Base-by-base conservation (phyloP, 2,888 invertebrate species). In the Caenorhabditis plicata region DNA sequence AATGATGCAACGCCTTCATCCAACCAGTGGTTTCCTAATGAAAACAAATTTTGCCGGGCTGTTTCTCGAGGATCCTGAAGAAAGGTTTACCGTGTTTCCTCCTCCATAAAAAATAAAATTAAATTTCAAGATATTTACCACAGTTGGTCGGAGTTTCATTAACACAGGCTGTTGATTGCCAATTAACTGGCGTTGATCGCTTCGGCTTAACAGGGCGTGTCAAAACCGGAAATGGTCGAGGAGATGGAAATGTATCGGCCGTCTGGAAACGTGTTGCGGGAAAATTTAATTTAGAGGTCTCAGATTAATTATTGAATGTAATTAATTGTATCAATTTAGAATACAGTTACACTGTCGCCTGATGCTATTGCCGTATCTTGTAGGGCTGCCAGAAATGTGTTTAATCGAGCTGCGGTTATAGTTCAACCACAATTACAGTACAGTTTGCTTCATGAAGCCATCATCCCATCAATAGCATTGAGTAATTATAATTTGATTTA, bases 1-100 rank as follows among this genome's bases (percentile, higher is more conserved):
- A 61, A 85, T 96, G 48, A 88, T 92, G 76, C 90, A 92, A 80
- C 87, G 89, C 63, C 92, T 94, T 1, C 94, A 95, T 83, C 95
- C 95, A 0, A 88, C 88, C 63, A 60, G 55, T 17, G 45, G 47
- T n/a, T 79, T 78, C 45, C 32, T 71, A 42, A 61, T 80, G 15
- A 79, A 75, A 45, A 68, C 71, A 7, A 66, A 71, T 13, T 22
- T 71, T 9, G 71, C 69, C 8, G 79, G 79, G 13, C 27, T 79
- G 31, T 77, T 80, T 44, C 53, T 51, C 20, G 66, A 68, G 46
- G 41, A 67, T n/a, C 47, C 58, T 9, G 76, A 73, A 33, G 77
- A 78, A 25, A 46, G 74, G 64, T 75, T 33, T 13, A 51, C 13
- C 25, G 0, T 52, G 33, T 13, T 4, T 26, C 5, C 17, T 32